A percentile compares a stretch with the other conserved stretches of the same genome.
These are phyloP conservation scores for Neotoxoptera formosana DNA, from an alignment of 1,140 invertebrate species.

Conservation along the genomic window DNA sequence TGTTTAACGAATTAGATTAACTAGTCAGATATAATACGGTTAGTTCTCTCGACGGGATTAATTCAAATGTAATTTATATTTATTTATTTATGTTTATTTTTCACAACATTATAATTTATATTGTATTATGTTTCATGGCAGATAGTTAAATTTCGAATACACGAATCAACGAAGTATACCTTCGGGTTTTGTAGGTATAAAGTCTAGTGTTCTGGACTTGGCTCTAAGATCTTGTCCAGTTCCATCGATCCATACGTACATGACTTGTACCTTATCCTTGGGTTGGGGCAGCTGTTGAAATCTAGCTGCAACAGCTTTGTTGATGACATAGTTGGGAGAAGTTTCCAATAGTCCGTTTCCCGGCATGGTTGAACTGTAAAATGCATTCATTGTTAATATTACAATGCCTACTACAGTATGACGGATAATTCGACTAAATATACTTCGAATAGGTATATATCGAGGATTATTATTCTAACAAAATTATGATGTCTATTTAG, in stretches of 20 bases:
- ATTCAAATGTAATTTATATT: not conserved
- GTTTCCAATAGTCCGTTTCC: conserved; percentile 66
- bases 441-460: not conserved
- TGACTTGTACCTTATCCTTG: conserved; percentile 79
- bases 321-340: conserved; percentile 75
- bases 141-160: not conserved
- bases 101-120: not conserved
- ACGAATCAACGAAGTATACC: conserved; percentile 63
- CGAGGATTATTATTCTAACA: not conserved
- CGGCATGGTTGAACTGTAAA: conserved; percentile 43
- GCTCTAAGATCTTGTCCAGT: conserved; percentile 85
- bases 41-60: not conserved
- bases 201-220: conserved; percentile 87
- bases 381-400: not conserved
- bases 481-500: not conserved
- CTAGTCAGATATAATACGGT: not conserved
- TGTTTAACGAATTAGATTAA: not conserved
- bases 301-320: conserved; percentile 76
- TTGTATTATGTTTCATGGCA: not conserved
- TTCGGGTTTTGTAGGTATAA: conserved; percentile 76
- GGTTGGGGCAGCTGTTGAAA: conserved; percentile 81
- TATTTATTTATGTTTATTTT: not conserved
- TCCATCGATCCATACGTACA: conserved; percentile 97
- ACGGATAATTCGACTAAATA: not conserved
- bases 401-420: not conserved